Percentiles rank a stretch among this genome's conserved stretches.
Conservation (phyloP, 2,888 invertebrate genomes). For the Drosophila pseudotalamancana region DNA sequence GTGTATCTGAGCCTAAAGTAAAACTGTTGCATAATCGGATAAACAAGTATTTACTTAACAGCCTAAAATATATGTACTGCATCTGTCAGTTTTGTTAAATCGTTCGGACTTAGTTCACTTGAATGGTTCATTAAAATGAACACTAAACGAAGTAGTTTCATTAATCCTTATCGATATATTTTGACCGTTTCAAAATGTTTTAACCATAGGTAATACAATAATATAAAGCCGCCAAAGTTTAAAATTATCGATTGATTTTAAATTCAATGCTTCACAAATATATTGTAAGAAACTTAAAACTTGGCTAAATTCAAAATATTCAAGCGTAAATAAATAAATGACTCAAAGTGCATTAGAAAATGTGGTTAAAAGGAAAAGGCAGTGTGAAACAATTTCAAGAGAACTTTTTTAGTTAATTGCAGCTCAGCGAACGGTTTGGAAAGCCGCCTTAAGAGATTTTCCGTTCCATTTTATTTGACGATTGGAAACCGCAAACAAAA, state of each 20-base stretch:
- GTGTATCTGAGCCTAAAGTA: neutral
- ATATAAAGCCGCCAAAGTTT: too few relatives aligned
- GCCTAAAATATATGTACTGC: too few relatives aligned
- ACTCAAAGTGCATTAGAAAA: neutral
- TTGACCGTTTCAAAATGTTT: too few relatives aligned
- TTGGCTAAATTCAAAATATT: neutral
- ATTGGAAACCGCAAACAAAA: conserved; percentile 34
- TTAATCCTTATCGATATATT: too few relatives aligned
- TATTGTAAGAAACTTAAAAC: neutral
- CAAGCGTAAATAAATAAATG: neutral
- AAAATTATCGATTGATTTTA: too few relatives aligned
- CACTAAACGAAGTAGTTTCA: too few relatives aligned
- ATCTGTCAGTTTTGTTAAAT: too few relatives aligned
- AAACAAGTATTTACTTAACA: too few relatives aligned
- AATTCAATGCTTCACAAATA: neutral
- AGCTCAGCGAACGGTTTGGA: neutral
- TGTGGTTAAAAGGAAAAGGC: neutral
- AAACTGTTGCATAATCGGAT: neutral
- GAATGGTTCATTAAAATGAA: too few relatives aligned
- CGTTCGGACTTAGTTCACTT: too few relatives aligned
- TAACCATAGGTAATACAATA: neutral
- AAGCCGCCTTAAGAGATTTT: conserved; percentile 11
- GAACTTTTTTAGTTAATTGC: conserved; percentile 40
- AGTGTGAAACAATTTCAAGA: conserved; percentile 11
- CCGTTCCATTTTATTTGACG: conserved; percentile 20